Conservation (phyloP, 2,888 invertebrate species). For the Therioaphis trifolii region DNA sequence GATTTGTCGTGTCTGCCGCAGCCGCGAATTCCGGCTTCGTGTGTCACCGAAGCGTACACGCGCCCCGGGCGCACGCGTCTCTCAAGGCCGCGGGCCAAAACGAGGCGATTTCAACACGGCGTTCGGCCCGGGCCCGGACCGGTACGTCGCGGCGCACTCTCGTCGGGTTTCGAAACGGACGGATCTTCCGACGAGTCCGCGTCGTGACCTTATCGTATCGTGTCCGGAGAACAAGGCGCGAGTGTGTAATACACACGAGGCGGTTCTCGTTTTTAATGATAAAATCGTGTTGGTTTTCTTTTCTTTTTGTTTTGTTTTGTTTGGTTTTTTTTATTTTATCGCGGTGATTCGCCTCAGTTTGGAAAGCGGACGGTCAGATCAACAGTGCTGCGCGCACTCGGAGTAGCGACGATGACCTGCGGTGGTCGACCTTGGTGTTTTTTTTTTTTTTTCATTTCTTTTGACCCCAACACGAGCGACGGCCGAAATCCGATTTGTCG, state of each 20-base stretch:
- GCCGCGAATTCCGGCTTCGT: background rate
- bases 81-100: no score
- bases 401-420: background rate
- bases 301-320: background rate
- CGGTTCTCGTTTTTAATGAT: no score
- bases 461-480: background rate
- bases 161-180: no score
- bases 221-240: background rate
- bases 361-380: background rate
- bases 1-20: background rate
- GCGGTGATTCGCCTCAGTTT: conserved; percentile 25
- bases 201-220: no score
- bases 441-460: background rate
- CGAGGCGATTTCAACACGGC: no score
- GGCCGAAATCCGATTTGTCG: background rate
- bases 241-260: background rate
- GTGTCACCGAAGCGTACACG: no score
- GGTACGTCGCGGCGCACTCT: no score
- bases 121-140: no score
- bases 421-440: background rate
- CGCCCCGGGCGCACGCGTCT: no score
- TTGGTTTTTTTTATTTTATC: background rate
- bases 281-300: no score
- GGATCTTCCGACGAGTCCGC: no score
- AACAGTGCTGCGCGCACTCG: no score